Conservation (phyloP, 2,113 vertebrate species). For the Hyaena hyaena region DNA sequence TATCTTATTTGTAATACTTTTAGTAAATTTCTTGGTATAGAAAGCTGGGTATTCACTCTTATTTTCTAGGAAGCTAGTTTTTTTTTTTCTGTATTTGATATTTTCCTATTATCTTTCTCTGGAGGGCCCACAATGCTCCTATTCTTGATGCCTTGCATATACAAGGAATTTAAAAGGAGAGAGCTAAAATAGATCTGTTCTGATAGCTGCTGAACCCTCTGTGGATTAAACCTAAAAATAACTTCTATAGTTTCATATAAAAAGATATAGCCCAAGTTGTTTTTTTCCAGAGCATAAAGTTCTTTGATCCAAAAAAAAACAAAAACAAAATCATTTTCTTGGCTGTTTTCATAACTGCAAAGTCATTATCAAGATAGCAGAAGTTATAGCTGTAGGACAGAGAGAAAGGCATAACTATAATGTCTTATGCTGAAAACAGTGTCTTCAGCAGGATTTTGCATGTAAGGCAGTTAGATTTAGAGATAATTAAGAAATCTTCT, state of each 20-base stretch:
- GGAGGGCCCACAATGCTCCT: background rate
- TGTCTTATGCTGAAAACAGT: background rate
- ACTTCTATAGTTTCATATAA: background rate
- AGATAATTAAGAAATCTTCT: constrained; percentile 16
- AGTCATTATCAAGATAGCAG: background rate
- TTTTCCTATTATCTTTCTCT: background rate
- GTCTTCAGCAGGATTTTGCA: background rate
- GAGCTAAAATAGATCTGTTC: background rate
- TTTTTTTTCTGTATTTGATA: background rate
- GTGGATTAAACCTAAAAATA: constrained; percentile 14
- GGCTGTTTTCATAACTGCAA: background rate
- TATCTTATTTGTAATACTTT: background rate
- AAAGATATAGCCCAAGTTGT: background rate
- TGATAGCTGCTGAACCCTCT: constrained; percentile 26
- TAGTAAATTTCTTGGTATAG: background rate
- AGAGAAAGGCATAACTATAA: background rate
- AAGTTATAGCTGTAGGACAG: background rate
- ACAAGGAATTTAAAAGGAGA: constrained; percentile 44
- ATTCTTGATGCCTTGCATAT: background rate
- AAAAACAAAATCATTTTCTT: background rate
- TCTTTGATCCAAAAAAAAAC: background rate
- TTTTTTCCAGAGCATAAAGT: background rate
- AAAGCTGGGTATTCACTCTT: background rate
- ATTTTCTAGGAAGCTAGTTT: background rate
- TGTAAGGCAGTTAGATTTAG: background rate